Evolutionary conservation across 1,140 invertebrate species (phyloP), one percentile per base, ranked within the genome.

Genomic region (Pentalonia nigronervosa): DNA sequence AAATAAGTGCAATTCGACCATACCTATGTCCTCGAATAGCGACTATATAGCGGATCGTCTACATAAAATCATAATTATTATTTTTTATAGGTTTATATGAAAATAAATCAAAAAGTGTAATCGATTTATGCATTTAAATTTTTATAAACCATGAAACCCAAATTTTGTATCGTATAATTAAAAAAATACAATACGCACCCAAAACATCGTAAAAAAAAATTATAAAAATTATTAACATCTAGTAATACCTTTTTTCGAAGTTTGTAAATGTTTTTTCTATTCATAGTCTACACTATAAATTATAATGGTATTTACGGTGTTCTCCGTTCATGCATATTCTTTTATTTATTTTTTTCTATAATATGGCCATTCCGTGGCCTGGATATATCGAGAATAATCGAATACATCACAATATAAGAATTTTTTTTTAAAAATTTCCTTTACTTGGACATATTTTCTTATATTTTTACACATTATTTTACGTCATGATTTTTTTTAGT

Each of bases 61-160:
- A 67, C 14, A 11, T n/a, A 41, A 4, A 2, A 41, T 41, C 4
- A 21, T 7, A 6, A 34, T 17, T 81, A 34, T 36, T 36, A 81
- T 81, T 67, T 60, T 60, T 60, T 67, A n/a, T 34, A 76, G 11
- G 60, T 76, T 76, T n/a, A 17, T 20, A 76, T 76, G 14, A 17
- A n/a, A 76, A n/a, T 76, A 76, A 76, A 76, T n/a, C 14, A 76
- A n/a, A 76, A 76, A 76, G 60, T 76, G 30, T 76, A n/a, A 83
- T 83, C 81, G 81, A 83, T 83, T 83, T 36, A 41, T 83, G 34
- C 36, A 41, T 83, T 83, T 23, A 41, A 23, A 41, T 83, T 83
- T 83, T 23, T 41, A 83, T 7, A 17, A 23, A 41, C 21, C 81
- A 23, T 41, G 14, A 83, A 83, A 83, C 20, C 21, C 81, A 81